Evolutionary conservation across 2,113 vertebrate species (phyloP).

Genomic region (Hiodon alosoides): DNA sequence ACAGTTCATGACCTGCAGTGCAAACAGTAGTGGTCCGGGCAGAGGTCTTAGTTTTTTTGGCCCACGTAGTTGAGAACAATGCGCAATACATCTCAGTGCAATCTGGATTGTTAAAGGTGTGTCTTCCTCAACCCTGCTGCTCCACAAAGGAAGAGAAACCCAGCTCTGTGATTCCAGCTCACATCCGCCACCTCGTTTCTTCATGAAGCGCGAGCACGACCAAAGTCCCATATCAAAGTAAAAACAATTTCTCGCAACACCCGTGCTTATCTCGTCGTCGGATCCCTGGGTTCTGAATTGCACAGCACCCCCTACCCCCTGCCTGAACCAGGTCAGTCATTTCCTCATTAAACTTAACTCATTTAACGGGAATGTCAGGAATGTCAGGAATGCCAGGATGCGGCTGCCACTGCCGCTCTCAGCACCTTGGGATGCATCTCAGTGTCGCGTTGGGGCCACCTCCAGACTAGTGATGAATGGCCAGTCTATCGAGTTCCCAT

Average conservation of each 20-base stretch:
- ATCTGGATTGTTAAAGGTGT: no score
- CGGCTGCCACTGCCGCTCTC: slow-evolving; percentile 2
- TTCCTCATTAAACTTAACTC: slow-evolving; percentile 56
- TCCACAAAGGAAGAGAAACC: no score
- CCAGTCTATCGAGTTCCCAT: slow-evolving; percentile 36
- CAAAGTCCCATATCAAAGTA: slow-evolving; percentile 23
- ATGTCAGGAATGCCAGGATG: slow-evolving; percentile 28
- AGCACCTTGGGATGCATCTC: slow-evolving; percentile 5
- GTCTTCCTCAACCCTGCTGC: no score
- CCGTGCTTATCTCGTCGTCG: slow-evolving; percentile 33
- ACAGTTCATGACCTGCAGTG: not conserved
- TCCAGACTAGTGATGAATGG: slow-evolving; percentile 51
- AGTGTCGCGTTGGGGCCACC: slow-evolving; percentile 35
- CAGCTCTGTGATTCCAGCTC: no score
- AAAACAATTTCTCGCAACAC: slow-evolving; percentile 39
- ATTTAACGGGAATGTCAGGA: slow-evolving; percentile 50
- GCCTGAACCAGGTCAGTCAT: slow-evolving; percentile 43
- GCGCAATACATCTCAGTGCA: no score
- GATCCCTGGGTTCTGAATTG: no score
- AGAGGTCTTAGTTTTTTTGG: not conserved
- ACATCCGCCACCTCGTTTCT: slow-evolving; percentile 29
- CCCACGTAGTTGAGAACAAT: not conserved
- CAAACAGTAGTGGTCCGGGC: not conserved
- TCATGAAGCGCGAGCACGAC: slow-evolving; percentile 33
- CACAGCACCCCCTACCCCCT: no score